These are phyloP conservation scores for Pteruthius melanotis DNA, from an alignment of 2,113 vertebrate genomes.

Conservation along the genomic window DNA sequence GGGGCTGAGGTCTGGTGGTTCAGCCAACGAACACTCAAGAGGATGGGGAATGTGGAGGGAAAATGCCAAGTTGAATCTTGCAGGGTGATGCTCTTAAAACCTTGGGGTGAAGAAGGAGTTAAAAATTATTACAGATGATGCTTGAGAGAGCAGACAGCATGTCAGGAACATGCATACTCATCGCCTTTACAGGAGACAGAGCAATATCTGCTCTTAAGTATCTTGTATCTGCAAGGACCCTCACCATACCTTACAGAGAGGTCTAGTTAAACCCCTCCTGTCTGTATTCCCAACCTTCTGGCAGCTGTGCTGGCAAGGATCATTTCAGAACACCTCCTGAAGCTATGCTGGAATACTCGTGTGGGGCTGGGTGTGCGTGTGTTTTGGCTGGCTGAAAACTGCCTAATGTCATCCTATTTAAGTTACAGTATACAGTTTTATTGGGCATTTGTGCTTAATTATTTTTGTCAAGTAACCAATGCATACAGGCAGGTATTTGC, in stretches of 20 bases:
- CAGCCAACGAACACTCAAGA: background rate
- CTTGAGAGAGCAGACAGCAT: slow-evolving; percentile 30
- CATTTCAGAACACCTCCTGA: background rate
- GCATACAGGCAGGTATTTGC: background rate
- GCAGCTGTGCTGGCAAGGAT: background rate
- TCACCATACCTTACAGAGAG: background rate
- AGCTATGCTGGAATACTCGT: fast-evolving
- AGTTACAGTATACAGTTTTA: background rate
- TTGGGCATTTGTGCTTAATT: background rate
- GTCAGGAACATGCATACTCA: slow-evolving; percentile 26
- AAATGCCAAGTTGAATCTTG: background rate
- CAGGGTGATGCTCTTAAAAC: background rate
- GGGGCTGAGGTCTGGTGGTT: background rate
- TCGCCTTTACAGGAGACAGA: background rate
- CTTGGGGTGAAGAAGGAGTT: slow-evolving; percentile 9
- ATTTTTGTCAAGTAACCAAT: background rate
- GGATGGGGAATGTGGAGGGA: background rate
- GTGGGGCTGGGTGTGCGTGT: background rate
- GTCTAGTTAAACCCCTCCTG: background rate
- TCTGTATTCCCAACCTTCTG: background rate
- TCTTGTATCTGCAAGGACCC: background rate
- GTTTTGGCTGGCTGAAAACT: background rate
- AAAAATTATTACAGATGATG: slow-evolving; percentile 31
- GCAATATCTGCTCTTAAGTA: background rate
- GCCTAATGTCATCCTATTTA: background rate